A percentile compares a stretch with the other conserved stretches of the same genome.
phyloP scores from a whole-genome alignment of 2,797 vertebrate genomes.

The Sebastes flavidus region DNA sequence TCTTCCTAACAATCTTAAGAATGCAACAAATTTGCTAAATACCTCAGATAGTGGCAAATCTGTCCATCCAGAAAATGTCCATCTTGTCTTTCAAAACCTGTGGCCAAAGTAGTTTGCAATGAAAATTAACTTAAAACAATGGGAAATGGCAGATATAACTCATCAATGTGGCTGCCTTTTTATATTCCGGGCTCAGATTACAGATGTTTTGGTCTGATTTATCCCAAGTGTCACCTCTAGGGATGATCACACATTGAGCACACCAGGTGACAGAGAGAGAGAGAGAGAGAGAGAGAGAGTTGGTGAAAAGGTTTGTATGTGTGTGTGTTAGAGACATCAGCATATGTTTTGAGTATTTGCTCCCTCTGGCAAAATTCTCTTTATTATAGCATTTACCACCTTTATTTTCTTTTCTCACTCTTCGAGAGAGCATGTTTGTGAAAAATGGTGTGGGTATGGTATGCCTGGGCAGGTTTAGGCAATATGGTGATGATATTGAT shows the following conservation, averaged over 20 bases:
- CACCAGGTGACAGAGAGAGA: not conserved
- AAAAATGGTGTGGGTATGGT: not conserved
- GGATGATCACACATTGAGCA: constrained; percentile 14
- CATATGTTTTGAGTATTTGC: constrained; percentile 12
- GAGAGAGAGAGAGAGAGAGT: not conserved
- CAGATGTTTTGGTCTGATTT: constrained; percentile 6
- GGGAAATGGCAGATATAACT: not conserved
- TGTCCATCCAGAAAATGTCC: not conserved
- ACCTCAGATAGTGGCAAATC: not conserved
- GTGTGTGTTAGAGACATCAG: not conserved
- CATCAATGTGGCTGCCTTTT: not conserved
- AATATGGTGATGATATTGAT: not conserved
- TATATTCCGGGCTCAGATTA: not conserved
- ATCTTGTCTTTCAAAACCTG: not conserved
- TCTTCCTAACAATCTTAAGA: not conserved
- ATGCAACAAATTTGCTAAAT: not conserved
- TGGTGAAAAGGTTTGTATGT: not conserved
- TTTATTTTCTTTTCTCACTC: not conserved
- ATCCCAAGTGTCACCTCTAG: not conserved
- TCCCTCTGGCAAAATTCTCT: not conserved
- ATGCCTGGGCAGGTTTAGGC: not conserved
- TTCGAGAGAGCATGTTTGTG: not conserved
- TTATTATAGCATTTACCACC: not conserved
- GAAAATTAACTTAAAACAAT: not conserved
- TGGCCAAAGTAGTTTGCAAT: not conserved